Evolutionary conservation across 2,888 invertebrate genomes (phyloP).

Genomic region (Synanthedon formicaeformis): DNA sequence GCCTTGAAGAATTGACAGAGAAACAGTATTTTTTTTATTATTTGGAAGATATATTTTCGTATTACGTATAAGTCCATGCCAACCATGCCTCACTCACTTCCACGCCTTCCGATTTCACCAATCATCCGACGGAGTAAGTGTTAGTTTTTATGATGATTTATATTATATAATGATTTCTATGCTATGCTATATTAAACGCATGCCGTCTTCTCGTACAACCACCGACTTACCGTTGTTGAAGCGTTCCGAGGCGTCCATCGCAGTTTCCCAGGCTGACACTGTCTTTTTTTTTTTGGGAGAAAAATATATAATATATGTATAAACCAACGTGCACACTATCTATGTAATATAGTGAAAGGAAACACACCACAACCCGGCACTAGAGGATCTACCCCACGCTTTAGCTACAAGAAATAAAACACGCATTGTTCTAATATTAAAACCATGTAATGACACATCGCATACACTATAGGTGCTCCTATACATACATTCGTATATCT

Average conservation of each 20-base stretch:
- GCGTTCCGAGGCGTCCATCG: slow-evolving; percentile 16
- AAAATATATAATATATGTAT: not conserved
- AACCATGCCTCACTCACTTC: slow-evolving; percentile 35
- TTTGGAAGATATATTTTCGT: slow-evolving; percentile 42
- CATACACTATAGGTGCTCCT: slow-evolving; percentile 57
- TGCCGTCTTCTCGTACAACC: slow-evolving; percentile 20
- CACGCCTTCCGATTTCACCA: not conserved
- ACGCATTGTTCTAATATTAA: slow-evolving; percentile 62
- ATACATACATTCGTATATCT: slow-evolving; percentile 42
- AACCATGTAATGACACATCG: slow-evolving; percentile 65
- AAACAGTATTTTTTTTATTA: slow-evolving; percentile 18
- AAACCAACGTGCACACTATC: slow-evolving; percentile 32
- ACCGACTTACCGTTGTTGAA: slow-evolving; percentile 23
- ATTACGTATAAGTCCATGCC: slow-evolving; percentile 56
- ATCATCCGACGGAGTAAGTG: slow-evolving; percentile 10
- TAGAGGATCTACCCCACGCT: slow-evolving; percentile 41
- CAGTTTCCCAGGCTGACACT: slow-evolving; percentile 10
- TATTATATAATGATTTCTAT: too few species aligned
- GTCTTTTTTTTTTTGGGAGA: not conserved
- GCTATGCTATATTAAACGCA: slow-evolving; percentile 24
- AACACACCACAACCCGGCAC: slow-evolving; percentile 33
- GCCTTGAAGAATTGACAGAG: slow-evolving; percentile 62
- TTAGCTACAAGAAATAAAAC: slow-evolving; percentile 54
- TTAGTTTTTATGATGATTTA: slow-evolving; percentile 24
- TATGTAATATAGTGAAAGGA: slow-evolving; percentile 13